Conservation (phyloP, 92 coral and sea anemone species). For the Zoanthus solanderi region DNA sequence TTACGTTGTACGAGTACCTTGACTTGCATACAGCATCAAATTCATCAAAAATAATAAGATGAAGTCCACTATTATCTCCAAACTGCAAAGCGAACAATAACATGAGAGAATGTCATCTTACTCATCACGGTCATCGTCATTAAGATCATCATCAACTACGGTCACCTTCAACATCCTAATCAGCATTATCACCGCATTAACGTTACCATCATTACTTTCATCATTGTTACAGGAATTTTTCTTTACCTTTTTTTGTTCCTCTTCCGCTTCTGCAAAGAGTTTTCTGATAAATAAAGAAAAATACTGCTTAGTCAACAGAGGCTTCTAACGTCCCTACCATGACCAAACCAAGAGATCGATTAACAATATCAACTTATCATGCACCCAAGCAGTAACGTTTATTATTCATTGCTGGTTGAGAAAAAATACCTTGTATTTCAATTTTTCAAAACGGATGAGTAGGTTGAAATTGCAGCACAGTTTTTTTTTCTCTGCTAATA, state of each 20-base stretch:
- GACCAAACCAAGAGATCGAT: no score
- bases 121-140: neutral
- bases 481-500: no score
- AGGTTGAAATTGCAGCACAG: no score
- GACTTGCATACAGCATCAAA: slow-evolving; percentile 99
- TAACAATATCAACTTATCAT: no score
- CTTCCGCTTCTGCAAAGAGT: slow-evolving; percentile 98
- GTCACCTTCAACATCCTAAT: neutral
- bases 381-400: no score
- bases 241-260: slow-evolving; percentile 93
- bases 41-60: slow-evolving; percentile 97
- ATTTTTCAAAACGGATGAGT: no score
- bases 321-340: no score
- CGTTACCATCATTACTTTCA: neutral
- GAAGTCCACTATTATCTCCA: slow-evolving; percentile 95
- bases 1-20: slow-evolving; percentile 96
- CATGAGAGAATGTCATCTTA: neutral
- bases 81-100: slow-evolving; percentile 62
- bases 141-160: neutral
- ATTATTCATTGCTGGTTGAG: no score
- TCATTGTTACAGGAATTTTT: neutral
- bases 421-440: no score
- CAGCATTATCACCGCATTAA: neutral
- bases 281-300: slow-evolving; percentile 58
- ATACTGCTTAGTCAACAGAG: neutral